phyloP scores from a whole-genome alignment of 2,888 invertebrate species.

The Eudasyphora cyanicolor region DNA sequence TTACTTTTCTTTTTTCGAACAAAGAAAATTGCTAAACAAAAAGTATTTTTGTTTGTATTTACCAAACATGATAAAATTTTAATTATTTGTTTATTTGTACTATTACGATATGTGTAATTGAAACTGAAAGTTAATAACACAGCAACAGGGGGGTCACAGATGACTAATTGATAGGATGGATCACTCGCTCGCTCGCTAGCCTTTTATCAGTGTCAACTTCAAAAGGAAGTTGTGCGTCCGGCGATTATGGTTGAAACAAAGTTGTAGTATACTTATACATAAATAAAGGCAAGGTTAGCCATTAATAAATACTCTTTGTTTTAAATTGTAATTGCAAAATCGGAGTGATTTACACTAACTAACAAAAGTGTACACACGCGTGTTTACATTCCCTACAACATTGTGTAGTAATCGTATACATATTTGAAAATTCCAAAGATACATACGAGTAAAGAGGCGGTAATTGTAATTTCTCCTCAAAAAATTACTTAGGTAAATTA shows the following conservation, averaged over 20 bases:
- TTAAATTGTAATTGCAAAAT: too few species aligned
- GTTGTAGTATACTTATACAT: too few species aligned
- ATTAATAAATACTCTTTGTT: too few species aligned
- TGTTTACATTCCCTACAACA: not conserved
- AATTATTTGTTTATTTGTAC: slow-evolving; percentile 1
- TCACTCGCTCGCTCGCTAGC: not conserved
- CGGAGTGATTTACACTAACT: not conserved
- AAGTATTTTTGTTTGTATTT: slow-evolving; percentile 6
- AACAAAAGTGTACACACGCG: not conserved
- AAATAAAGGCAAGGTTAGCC: not conserved
- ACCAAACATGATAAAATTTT: slow-evolving; percentile 27
- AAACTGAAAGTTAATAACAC: slow-evolving; percentile 20
- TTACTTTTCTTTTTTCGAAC: not conserved
- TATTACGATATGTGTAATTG: not conserved
- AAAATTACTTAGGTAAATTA: slow-evolving; percentile 37
- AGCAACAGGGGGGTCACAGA: not conserved
- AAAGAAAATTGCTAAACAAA: not conserved
- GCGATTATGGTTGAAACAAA: not conserved
- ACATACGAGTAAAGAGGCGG: not conserved
- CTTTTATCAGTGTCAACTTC: not conserved
- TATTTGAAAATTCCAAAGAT: not conserved
- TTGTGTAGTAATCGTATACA: not conserved
- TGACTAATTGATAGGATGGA: not conserved
- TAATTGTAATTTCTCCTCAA: slow-evolving; percentile 34
- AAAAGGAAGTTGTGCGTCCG: slow-evolving; percentile 16